A percentile compares a stretch with the other conserved stretches of the same genome.
Conservation (phyloP, 2,797 vertebrate species). For the Trachurus trachurus region DNA sequence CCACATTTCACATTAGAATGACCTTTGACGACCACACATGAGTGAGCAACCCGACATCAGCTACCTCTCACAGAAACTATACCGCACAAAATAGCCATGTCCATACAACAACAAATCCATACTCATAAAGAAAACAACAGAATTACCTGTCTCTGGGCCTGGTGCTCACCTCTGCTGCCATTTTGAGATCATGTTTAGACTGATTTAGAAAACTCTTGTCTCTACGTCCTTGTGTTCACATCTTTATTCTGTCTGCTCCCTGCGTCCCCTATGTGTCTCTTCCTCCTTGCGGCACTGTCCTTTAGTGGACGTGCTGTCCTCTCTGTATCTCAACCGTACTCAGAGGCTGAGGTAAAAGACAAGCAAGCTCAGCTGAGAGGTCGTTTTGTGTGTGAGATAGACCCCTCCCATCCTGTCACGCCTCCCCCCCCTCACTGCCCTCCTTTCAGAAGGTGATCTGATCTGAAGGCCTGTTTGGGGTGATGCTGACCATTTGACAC, state of each 20-base stretch:
- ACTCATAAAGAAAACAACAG: neutral
- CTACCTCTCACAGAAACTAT: neutral
- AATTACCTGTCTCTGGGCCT: slow-evolving; percentile 64
- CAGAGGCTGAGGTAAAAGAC: slow-evolving; percentile 37
- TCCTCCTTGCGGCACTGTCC: neutral
- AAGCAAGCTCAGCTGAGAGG: slow-evolving; percentile 58
- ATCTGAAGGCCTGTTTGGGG: slow-evolving; percentile 37
- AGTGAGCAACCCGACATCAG: neutral
- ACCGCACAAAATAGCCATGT: neutral
- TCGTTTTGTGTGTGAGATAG: slow-evolving; percentile 55
- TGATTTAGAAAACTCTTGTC: neutral
- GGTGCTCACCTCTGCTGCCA: slow-evolving; percentile 40
- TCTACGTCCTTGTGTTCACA: neutral
- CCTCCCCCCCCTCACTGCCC: neutral
- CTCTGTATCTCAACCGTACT: slow-evolving; percentile 2
- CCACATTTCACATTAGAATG: neutral
- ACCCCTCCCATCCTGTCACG: slow-evolving; percentile 57
- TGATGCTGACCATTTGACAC: slow-evolving; percentile 14
- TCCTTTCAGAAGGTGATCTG: slow-evolving; percentile 31
- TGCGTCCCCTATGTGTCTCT: neutral
- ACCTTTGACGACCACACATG: neutral
- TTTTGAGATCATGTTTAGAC: neutral
- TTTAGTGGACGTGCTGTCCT: neutral
- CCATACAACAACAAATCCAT: neutral
- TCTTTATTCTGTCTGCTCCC: neutral